Evolutionary conservation across 2,888 invertebrate species (phyloP), one percentile per base, ranked within the genome.

Genomic region (Lottia scabra): DNA sequence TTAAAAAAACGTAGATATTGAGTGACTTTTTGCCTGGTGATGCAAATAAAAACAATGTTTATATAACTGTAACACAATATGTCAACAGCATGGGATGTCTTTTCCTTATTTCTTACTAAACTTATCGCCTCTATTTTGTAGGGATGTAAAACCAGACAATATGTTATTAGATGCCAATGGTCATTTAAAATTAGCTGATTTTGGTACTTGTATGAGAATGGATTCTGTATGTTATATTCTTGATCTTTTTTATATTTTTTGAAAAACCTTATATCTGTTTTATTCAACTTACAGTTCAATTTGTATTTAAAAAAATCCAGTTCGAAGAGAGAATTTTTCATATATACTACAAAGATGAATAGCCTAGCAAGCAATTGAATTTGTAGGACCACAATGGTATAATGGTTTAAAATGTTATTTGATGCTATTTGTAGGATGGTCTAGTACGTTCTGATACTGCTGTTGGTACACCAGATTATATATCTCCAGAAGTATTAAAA

Each of bases 141-240:
- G 98, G 84, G 99, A 99, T 91, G 98, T 99, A 0, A 99, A 99
- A 91, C 99, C 99, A 68, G 99, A 99, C 88, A 99, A 99, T 90
- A 98, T 99, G 98, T 91, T 99, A 78, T 92, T 99, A 82, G 98
- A 99, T 89, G 95, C 94, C 88, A 92, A 94, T 90, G 99, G 99
- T 10, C 99, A 99, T 90, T 92, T 99, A 75, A 99, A 99, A 90
- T 91, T 99, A 83, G 98, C 99, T n/a, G 99, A 99, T 91, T 99
- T 99, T 91, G 99, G 99, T 70, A 99, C 99, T 19, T 99, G 99
- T 90, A 98, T 99, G 96, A 93, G 97, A 87, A 98, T 99, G 98
- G 97, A 98, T 82, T 91, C 92, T 80, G 93, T 93, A 89, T 73
- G 81, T 73, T 2, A 16, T 19, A 8, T 1, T 8, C 5, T 38